These are phyloP conservation scores for Apodemus sylvaticus DNA, from an alignment of 2,113 vertebrate genomes.

Conservation along the genomic window DNA sequence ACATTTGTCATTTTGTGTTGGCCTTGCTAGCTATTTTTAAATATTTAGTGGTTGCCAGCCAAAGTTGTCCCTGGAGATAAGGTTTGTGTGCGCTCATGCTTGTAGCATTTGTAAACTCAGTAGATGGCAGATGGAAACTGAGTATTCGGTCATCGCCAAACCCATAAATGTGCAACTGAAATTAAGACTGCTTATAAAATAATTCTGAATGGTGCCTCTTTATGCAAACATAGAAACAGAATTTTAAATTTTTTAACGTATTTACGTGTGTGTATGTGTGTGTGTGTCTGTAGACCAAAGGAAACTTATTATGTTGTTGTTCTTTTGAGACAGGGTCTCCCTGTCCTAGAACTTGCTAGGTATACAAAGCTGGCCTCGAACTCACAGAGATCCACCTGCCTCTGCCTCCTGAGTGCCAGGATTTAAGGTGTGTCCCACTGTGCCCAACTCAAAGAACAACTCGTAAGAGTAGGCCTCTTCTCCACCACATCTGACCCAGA, in stretches of 20 bases:
- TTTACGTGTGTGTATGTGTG: not conserved
- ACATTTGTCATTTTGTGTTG: not conserved
- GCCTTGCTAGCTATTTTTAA: not conserved
- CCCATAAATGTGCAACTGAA: not conserved
- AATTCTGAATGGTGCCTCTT: constrained; percentile 27
- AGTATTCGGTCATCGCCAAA: not conserved
- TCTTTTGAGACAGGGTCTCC: not conserved
- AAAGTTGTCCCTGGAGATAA: not conserved
- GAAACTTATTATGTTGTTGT: not conserved
- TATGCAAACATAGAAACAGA: not conserved
- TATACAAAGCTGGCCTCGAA: not conserved
- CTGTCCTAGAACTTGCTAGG: not conserved
- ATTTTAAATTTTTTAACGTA: not conserved
- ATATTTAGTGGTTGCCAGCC: not conserved
- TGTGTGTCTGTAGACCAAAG: not conserved
- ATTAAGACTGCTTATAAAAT: not conserved
- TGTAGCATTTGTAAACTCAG: not conserved
- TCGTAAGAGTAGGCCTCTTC: not conserved
- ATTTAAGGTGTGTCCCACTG: not conserved
- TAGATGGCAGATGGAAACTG: not conserved
- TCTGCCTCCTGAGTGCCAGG: not conserved
- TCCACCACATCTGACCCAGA: not conserved
- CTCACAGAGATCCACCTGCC: not conserved
- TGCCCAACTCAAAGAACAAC: not conserved
- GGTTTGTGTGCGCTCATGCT: not conserved